Base-by-base conservation (phyloP, 2,888 invertebrate genomes). In the Liopterus haemorrhoidalis region DNA sequence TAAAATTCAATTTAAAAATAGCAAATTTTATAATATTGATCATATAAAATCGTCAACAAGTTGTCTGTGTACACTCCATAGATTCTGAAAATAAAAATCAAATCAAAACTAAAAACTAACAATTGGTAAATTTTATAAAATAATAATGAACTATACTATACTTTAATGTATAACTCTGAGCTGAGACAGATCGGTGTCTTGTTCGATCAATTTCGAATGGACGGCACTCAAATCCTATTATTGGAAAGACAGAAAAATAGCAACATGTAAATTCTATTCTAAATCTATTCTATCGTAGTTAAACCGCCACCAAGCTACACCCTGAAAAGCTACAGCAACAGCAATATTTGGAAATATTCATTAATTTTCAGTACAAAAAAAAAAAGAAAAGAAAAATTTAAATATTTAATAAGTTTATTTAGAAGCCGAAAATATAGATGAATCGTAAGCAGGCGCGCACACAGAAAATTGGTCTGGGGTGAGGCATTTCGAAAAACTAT, bases 151-250 rank as follows among this genome's bases (percentile, higher is more conserved):
- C 21, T 14, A 41, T 41, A 46, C 35, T 36, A 21, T 38, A 16
- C 18, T 37, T 56, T 62, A 69, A 59, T 68, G 67, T 52, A 67
- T 64, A 47, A 59, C 62, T 59, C 67, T 60, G 54, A 61, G 62
- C 54, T 61, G 59, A 27, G 65, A 62, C 54, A 68, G 50, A 41
- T 66, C 58, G 55, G 63, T 64, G 50, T 70, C 71, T 56, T 77
- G 75, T 61, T 80, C 82, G 64, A 88, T 85, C 70, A 90, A 74
- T 71, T 84, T 85, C 71, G 82, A 83, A 70, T 90, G 89, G 60
- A 88, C 82, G 63, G 78, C 80, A 76, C 87, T 86, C 69, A 90
- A 78, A 65, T 83, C 86, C 88, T 89, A 67, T n/a, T 56, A 58
- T 58, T 52, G 52, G 52, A 51, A 55, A 55, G 54, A 47, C 48